Percentiles rank a stretch among this genome's conserved stretches.
These are phyloP conservation scores for Drosophila barbarae DNA, from an alignment of 2,888 invertebrate genomes.

Conservation along the genomic window DNA sequence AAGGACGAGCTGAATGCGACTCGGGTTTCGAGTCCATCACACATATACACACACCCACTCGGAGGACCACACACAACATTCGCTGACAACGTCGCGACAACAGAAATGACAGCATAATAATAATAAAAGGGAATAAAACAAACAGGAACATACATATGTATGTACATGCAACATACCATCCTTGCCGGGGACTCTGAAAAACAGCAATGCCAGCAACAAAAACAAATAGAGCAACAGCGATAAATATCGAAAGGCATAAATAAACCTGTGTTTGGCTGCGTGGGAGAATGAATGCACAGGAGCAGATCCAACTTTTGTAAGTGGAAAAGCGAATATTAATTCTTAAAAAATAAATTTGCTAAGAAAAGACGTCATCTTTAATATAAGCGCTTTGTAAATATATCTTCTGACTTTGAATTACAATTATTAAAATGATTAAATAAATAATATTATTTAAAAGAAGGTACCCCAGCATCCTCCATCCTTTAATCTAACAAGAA, in stretches of 20 bases:
- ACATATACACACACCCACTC: not conserved
- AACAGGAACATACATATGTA: constrained; percentile 13
- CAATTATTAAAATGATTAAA: not conserved
- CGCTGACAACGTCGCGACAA: constrained; percentile 71
- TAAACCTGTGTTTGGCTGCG: constrained; percentile 46
- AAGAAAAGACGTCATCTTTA: no score
- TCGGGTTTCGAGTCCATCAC: not conserved
- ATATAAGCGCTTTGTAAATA: no score
- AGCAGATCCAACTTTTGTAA: constrained; percentile 2
- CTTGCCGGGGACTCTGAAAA: constrained; percentile 10
- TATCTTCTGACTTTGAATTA: no score
- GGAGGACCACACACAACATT: constrained; percentile 39
- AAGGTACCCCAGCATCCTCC: no score
- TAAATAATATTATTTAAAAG: not conserved
- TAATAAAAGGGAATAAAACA: constrained; percentile 58
- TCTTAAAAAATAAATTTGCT: no score
- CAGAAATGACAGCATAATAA: constrained; percentile 73
- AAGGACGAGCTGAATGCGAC: constrained; percentile 16
- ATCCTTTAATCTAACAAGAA: no score
- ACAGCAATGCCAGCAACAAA: constrained; percentile 37
- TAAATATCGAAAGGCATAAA: constrained; percentile 68
- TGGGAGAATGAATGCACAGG: constrained; percentile 23
- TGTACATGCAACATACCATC: not conserved
- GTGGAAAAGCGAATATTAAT: no score
- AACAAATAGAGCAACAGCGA: constrained; percentile 39